Conservation (phyloP, 2,113 vertebrate genomes). For the Ovibos moschatus region DNA sequence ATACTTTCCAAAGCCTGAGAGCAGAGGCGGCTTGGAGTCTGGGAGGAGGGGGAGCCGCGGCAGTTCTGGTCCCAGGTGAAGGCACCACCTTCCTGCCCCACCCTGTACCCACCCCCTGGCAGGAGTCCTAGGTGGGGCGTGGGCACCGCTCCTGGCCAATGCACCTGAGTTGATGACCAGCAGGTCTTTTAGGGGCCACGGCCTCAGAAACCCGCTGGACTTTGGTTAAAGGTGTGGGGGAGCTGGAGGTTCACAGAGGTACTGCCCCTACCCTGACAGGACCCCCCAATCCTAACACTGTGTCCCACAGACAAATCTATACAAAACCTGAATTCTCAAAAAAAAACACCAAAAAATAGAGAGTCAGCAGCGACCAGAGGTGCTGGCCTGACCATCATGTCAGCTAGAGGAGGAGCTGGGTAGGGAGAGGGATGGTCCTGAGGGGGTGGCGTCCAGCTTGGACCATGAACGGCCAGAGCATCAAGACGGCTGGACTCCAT, state of each 20-base stretch:
- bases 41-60: rapidly evolving
- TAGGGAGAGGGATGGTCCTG: not conserved
- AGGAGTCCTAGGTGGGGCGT: not conserved
- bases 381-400: not conserved
- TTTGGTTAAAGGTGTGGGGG: not conserved
- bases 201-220: not conserved
- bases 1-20: not conserved
- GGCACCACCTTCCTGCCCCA: not conserved
- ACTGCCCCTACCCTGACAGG: too few species aligned
- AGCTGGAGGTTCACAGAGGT: not conserved
- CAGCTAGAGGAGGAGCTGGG: not conserved
- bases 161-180: rapidly evolving
- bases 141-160: too few species aligned
- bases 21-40: not conserved
- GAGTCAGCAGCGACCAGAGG: not conserved
- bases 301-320: not conserved
- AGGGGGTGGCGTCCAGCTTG: not conserved
- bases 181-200: too few species aligned
- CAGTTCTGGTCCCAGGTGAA: not conserved
- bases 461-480: not conserved
- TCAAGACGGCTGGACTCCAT: not conserved
- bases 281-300: not conserved
- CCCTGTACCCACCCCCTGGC: not conserved
- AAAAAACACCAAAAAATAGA: not conserved
- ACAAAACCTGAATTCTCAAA: not conserved